These are phyloP conservation scores for Collichthys lucidus DNA, from an alignment of 2,113 vertebrate species.

Conservation along the genomic window DNA sequence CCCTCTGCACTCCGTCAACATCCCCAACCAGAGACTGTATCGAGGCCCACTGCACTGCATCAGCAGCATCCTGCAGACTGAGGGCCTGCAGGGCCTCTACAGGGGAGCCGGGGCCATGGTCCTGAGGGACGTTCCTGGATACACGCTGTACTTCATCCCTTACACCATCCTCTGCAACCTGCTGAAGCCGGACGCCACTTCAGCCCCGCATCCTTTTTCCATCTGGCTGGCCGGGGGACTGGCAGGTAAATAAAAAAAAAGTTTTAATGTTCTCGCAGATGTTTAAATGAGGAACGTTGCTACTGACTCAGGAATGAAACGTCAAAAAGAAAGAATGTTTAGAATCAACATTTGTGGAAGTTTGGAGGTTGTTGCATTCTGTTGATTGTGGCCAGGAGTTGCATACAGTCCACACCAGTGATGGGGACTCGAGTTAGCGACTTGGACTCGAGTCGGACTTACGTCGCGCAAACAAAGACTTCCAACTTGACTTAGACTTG, in stretches of 20 bases:
- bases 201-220: conserved; percentile 82
- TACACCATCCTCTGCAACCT: conserved; percentile 88
- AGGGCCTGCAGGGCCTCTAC: conserved; percentile 92
- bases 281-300: not conserved
- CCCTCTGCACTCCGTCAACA: conserved; percentile 67
- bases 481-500: too few species aligned
- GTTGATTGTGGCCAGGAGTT: not conserved
- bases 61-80: conserved; percentile 86
- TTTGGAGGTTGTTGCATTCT: not conserved
- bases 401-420: not conserved
- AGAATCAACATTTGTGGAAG: not conserved
- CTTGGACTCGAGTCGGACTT: too few species aligned
- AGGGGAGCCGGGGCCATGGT: conserved; percentile 91
- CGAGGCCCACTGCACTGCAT: conserved; percentile 93
- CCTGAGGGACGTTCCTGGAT: conserved; percentile 93
- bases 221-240: conserved; percentile 94
- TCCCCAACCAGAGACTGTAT: conserved; percentile 81
- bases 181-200: conserved; percentile 83
- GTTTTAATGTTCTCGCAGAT: not conserved
- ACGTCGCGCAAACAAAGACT: too few species aligned
- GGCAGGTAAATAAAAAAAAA: conserved; percentile 92
- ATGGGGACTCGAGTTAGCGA: too few species aligned
- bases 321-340: not conserved
- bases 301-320: not conserved
- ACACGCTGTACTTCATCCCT: conserved; percentile 94